Conservation (phyloP, 1,140 invertebrate genomes). For the Cydia pomonella region DNA sequence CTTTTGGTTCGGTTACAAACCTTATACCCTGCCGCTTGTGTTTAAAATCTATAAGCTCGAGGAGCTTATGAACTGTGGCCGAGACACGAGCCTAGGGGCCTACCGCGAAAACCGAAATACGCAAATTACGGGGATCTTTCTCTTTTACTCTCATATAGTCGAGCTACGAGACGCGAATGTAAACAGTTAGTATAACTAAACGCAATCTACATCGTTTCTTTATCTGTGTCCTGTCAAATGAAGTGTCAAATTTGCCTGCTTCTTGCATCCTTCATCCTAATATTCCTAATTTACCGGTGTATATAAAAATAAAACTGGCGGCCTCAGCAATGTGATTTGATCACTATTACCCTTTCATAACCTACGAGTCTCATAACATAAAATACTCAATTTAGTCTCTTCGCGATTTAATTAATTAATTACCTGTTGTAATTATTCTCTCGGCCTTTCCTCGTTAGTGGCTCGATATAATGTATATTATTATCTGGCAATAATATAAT, state of each 20-base stretch:
- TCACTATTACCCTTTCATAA: neutral
- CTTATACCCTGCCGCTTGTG: too few relatives aligned
- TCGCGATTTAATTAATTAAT: neutral
- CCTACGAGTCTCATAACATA: neutral
- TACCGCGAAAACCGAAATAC: too few relatives aligned
- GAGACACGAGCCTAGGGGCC: too few relatives aligned
- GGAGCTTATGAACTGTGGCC: too few relatives aligned
- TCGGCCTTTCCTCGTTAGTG: neutral
- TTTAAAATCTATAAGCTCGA: too few relatives aligned
- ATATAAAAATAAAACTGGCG: neutral
- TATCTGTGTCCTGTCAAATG: neutral
- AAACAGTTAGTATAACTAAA: too few relatives aligned
- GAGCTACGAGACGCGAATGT: too few relatives aligned
- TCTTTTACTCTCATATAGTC: too few relatives aligned
- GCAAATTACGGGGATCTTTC: too few relatives aligned
- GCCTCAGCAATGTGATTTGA: neutral
- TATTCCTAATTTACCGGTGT: conserved; percentile 10
- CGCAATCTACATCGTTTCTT: neutral
- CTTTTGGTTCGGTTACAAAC: too few relatives aligned
- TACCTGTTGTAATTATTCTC: neutral
- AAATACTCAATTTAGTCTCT: neutral
- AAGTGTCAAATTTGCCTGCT: conserved; percentile 2
- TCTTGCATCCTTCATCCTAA: too few relatives aligned
- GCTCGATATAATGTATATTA: conserved; percentile 1
- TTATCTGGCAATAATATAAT: neutral